Conservation (phyloP, 2,797 vertebrate genomes). For the Smutsia gigantea region DNA sequence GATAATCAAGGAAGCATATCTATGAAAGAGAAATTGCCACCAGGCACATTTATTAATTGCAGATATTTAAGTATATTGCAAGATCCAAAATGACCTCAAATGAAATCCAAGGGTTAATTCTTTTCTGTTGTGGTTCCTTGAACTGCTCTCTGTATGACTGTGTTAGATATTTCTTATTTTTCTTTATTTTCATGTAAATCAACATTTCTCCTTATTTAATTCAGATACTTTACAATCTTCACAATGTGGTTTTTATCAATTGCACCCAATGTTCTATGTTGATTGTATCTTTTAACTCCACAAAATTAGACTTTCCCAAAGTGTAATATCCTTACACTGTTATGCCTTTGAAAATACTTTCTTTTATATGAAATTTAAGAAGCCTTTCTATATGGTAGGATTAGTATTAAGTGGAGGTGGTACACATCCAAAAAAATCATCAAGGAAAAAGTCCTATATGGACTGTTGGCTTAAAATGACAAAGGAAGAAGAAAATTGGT, state of each 20-base stretch:
- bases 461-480: neutral
- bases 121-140: neutral
- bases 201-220: conserved; percentile 66
- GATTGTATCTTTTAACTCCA: conserved; percentile 50
- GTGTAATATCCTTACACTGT: neutral
- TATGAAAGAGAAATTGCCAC: neutral
- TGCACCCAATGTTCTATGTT: conserved; percentile 24
- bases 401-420: neutral
- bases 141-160: neutral
- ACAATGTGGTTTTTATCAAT: conserved; percentile 56
- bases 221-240: conserved; percentile 43
- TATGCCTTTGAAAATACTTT: conserved; percentile 17
- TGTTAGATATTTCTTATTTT: conserved; percentile 32
- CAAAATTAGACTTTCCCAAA: conserved; percentile 60
- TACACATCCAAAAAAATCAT: neutral
- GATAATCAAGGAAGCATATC: neutral
- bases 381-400: neutral
- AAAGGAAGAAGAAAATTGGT: neutral
- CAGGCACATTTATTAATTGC: conserved; percentile 5
- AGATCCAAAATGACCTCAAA: neutral
- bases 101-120: conserved; percentile 26
- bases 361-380: conserved; percentile 51
- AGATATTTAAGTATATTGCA: conserved; percentile 14
- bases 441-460: neutral
- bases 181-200: conserved; percentile 69